Evolutionary conservation across 2,797 vertebrate species (phyloP).

Genomic region (Phataginus tetradactyla): DNA sequence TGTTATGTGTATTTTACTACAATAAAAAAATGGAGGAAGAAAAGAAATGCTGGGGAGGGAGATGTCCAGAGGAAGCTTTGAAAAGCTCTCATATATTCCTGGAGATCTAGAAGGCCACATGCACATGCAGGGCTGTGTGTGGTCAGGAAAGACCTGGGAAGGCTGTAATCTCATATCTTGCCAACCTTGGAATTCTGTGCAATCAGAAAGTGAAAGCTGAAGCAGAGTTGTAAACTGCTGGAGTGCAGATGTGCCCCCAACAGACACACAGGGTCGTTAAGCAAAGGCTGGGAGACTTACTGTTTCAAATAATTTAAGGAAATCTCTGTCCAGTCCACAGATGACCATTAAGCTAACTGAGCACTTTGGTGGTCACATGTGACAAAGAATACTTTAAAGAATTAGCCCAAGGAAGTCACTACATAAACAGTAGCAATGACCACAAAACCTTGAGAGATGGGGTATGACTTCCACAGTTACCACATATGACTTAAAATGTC

Average conservation of each 20-base stretch:
- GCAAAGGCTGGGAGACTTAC: background rate
- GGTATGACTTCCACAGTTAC: background rate
- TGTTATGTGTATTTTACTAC: background rate
- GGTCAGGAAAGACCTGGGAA: background rate
- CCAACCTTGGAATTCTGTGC: background rate
- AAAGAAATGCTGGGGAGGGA: background rate
- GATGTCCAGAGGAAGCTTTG: background rate
- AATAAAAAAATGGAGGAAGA: background rate
- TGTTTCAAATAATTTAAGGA: background rate
- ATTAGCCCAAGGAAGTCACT: background rate
- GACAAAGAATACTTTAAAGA: background rate
- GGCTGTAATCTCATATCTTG: background rate
- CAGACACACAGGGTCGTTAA: background rate
- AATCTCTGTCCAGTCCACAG: background rate
- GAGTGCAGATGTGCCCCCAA: background rate
- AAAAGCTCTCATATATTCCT: background rate
- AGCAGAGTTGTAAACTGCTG: background rate
- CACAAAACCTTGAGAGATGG: background rate
- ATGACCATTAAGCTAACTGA: background rate
- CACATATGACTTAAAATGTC: background rate
- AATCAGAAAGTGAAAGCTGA: background rate
- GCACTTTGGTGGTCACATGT: background rate
- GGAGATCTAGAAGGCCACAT: background rate
- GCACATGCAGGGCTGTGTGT: background rate
- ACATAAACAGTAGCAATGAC: background rate